phyloP scores from a whole-genome alignment of 2,113 vertebrate species.

The Carassius carassius region DNA sequence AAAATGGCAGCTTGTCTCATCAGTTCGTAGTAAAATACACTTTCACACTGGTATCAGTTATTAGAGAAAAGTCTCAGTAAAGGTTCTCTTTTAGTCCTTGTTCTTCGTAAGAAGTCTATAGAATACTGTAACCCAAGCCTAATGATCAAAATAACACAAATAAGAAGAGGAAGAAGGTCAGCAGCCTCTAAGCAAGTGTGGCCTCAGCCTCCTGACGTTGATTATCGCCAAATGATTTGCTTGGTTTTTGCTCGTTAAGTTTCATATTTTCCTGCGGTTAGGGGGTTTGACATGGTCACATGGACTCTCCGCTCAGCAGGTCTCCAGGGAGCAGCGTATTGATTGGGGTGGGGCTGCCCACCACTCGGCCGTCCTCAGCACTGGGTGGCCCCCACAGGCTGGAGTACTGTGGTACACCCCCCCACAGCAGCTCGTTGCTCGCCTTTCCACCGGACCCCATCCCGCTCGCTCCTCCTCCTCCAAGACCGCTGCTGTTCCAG shows the following conservation, averaged over 20 bases:
- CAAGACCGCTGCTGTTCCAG: conserved; percentile 87
- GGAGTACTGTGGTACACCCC: conserved; percentile 92
- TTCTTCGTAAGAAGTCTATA: conserved; percentile 62
- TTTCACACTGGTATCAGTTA: conserved; percentile 61
- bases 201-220: conserved; percentile 69
- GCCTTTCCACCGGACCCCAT: conserved; percentile 72
- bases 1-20: conserved; percentile 74
- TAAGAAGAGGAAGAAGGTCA: conserved; percentile 67
- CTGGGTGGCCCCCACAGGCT: conserved; percentile 94
- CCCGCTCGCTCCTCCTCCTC: conserved; percentile 69
- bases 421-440: conserved; percentile 91
- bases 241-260: conserved; percentile 74
- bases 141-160: conserved; percentile 59
- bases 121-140: conserved; percentile 69
- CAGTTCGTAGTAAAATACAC: conserved; percentile 68
- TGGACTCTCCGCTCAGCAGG: conserved; percentile 94
- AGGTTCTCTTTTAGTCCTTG: conserved; percentile 56
- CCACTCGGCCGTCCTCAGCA: conserved; percentile 86
- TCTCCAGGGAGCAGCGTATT: conserved; percentile 95
- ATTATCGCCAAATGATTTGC: conserved; percentile 79
- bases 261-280: conserved; percentile 38
- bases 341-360: conserved; percentile 91
- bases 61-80: conserved; percentile 54
- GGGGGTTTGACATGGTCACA: conserved; percentile 73
- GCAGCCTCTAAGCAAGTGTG: conserved; percentile 77